Evolutionary conservation across 2,888 invertebrate genomes (phyloP).

Genomic region (Limnephilus marmoratus): DNA sequence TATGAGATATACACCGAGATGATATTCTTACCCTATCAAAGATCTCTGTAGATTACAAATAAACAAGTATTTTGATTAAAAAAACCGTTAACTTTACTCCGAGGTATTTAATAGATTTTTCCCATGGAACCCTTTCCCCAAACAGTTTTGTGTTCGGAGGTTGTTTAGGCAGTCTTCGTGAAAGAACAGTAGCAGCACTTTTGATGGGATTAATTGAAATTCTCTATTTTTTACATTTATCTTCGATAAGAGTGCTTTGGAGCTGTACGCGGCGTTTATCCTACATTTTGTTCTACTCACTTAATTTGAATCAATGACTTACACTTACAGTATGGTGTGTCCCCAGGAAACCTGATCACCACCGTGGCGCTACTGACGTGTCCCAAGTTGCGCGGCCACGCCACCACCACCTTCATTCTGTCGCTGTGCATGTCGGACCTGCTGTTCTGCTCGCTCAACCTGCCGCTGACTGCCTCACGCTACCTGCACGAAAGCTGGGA

Average conservation of each 20-base stretch:
- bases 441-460: constrained; percentile 89
- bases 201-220: too few species aligned
- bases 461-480: constrained; percentile 89
- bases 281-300: not conserved
- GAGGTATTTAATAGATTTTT: too few species aligned
- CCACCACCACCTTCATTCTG: constrained; percentile 92
- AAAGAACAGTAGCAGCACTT: too few species aligned
- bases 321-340: constrained; percentile 67
- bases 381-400: constrained; percentile 87
- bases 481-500: constrained; percentile 90
- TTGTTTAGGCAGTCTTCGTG: too few species aligned
- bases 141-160: too few species aligned
- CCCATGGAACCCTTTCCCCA: too few species aligned
- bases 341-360: constrained; percentile 88
- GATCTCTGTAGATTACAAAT: not conserved
- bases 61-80: too few species aligned
- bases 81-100: too few species aligned
- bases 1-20: too few species aligned
- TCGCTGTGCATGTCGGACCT: constrained; percentile 92
- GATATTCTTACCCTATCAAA: not conserved
- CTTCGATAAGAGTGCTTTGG: too few species aligned
- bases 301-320: not conserved
- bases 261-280: too few species aligned
- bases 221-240: too few species aligned
- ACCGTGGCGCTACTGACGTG: constrained; percentile 87